Evolutionary conservation across 2,797 vertebrate species (phyloP), one percentile per base, ranked within the genome.

Genomic region (Sebastes cheni): DNA sequence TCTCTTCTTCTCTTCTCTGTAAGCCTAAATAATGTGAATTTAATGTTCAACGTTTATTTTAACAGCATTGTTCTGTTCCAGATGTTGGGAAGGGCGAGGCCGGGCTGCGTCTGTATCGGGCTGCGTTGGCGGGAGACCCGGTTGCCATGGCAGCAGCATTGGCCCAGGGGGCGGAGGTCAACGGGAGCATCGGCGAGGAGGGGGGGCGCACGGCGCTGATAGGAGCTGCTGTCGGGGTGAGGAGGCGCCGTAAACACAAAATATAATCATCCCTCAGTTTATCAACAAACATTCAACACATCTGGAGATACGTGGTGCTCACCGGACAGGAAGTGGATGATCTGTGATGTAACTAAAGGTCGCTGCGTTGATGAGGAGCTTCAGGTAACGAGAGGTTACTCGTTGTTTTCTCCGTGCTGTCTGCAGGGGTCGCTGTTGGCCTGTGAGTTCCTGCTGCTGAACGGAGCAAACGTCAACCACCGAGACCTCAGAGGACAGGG

Each of bases 401-500:
- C 9, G 32, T 34, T 34, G 0, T 16, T 20, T 32, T 50, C 11
- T 46, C 2, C 1, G 4, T 46, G 3, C 20, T 1, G 12, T 36
- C 78, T 84, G 60, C 74, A 96, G 96, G 96, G 93, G 36, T 95
- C 95, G 0, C 92, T 96, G 77, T 39, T 82, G 58, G 95, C 95
- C 3, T 96, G 95, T 2, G 95, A 96, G 91, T 95, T 95, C 71
- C 89, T 96, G 82, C 86, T 96, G 79, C 94, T 90, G 86, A 96
- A 96, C 14, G 93, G 95, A 0, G 94, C 95, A 0, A 95, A 95
- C 7, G 83, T 96, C 23, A 96, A 95, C 86, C 88, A 92, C 84
- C 58, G 96, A 71, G 95, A 96, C 89, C 92, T 87, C 67, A 80
- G 93, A 30, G 96, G 95, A 10, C 94, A 77, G 4, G 95, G 95